Base-by-base conservation (phyloP, 2,113 vertebrate species). In the Sigmodon hispidus region DNA sequence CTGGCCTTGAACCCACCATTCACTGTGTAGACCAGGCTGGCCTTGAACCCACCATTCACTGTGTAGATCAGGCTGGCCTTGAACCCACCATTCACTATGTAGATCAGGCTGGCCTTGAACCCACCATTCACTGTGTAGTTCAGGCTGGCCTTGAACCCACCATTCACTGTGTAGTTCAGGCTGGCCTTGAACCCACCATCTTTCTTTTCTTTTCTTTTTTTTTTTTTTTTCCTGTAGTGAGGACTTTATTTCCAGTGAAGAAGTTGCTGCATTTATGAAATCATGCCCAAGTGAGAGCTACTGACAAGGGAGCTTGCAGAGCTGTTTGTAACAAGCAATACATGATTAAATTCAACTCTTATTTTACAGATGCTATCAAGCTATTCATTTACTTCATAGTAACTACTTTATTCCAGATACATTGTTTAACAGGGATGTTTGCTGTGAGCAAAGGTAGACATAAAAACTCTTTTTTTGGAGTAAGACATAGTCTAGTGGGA, bases 341-440 rank as follows among this genome's bases (percentile, higher is more conserved):
- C 6, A 16, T 15, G 65, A 36, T 40, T 81, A 93, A 92, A 90
- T 92, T 88, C 3, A 94, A 69, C 45, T 86, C 26, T 90, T 87
- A 67, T 85, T 89, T 94, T 95, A 17, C 48, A 84, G 69, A 93
- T 55, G 31, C 22, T 0, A 5, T 65, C 93, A 59, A 73, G 67
- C 45, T 94, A n/a, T 45, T 63, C 7, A 31, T 70, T 83, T 87
- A 11, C 91, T 95, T 85, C 61, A 89, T 67, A 45, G 63, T 65
- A 12, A 84, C 29, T 92, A 40, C 40, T 91, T 15, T 92, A 12
- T 88, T 93, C 36, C 43, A 88, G 89, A n/a, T 7, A 86, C 6
- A 63, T 34, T 87, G 24, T 57, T 81, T 65, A 80, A 61, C 11
- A 76, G 15, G 91, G 67, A 19, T 61, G 65, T 65, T n/a, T 65